Conservation (phyloP, 92 coral and sea anemone species). For the Porites evermanni region DNA sequence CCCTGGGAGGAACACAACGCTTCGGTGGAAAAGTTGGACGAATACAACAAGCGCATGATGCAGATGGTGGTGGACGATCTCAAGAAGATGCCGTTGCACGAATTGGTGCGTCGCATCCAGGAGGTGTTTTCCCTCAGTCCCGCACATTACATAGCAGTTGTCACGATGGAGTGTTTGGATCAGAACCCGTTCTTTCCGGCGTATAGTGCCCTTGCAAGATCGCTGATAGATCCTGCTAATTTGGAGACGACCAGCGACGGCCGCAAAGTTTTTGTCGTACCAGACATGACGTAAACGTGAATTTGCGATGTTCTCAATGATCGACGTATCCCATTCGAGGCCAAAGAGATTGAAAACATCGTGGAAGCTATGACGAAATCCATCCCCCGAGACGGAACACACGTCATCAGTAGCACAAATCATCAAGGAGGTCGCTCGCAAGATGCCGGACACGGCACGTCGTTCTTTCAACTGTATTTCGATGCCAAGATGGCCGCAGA, state of each 20-base stretch:
- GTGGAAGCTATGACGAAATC: slow-evolving; percentile 2
- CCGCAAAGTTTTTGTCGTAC: slow-evolving; percentile 12
- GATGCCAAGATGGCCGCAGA: slow-evolving; percentile 12
- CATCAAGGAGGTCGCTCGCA: neutral
- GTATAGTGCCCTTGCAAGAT: slow-evolving; percentile 2
- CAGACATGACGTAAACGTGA: slow-evolving; percentile 2
- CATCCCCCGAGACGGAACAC: slow-evolving; percentile 1
- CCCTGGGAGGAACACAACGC: slow-evolving; percentile 8
- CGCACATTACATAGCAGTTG: slow-evolving; percentile 12
- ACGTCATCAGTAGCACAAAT: neutral
- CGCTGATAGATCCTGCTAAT: neutral
- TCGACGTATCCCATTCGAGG: slow-evolving; percentile 6
- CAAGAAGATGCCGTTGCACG: neutral
- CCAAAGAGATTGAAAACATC: slow-evolving; percentile 3
- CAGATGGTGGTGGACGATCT: slow-evolving; percentile 9
- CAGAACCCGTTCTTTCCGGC: neutral
- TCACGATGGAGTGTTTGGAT: slow-evolving; percentile 10
- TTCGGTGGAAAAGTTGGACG: neutral
- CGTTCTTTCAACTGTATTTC: neutral
- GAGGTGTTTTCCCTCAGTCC: slow-evolving; percentile 16
- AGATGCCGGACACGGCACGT: neutral
- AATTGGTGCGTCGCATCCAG: slow-evolving; percentile 17
- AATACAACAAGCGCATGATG: slow-evolving; percentile 3
- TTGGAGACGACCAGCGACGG: slow-evolving; percentile 2
- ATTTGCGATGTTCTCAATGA: slow-evolving; percentile 4